phyloP scores from a whole-genome alignment of 1,140 invertebrate species.

The Lucilia sericata region DNA sequence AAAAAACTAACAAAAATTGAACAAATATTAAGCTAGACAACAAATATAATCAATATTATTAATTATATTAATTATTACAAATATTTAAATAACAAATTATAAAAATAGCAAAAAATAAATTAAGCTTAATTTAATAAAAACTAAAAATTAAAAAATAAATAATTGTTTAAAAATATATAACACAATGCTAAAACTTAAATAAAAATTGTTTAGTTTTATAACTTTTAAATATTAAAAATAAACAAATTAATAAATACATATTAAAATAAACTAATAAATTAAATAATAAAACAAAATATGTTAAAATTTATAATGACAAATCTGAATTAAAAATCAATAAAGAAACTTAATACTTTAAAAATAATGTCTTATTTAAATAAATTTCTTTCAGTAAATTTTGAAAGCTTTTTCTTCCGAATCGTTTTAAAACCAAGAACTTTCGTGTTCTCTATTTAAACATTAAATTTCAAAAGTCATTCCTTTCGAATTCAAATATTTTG shows the following conservation, averaged over 20 bases:
- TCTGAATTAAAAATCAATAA: slow-evolving; percentile 9
- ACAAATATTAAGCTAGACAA: slow-evolving; percentile 55
- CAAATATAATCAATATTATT: slow-evolving; percentile 52
- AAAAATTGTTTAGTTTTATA: slow-evolving; percentile 41
- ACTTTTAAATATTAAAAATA: neutral
- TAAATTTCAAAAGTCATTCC: too few species aligned
- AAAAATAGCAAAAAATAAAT: neutral
- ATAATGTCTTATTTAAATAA: neutral
- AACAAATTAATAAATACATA: neutral
- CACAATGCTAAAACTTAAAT: too few species aligned
- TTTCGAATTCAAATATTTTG: too few species aligned
- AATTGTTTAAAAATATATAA: slow-evolving; percentile 33
- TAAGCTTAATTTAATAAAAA: slow-evolving; percentile 47
- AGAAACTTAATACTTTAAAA: neutral
- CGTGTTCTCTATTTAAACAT: too few species aligned
- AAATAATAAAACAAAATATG: slow-evolving; percentile 26
- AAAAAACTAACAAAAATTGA: slow-evolving; percentile 47
- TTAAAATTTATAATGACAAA: slow-evolving; percentile 28
- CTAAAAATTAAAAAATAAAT: neutral
- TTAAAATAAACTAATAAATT: neutral
- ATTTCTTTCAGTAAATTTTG: too few species aligned
- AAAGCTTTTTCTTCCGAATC: too few species aligned
- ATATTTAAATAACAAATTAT: slow-evolving; percentile 57
- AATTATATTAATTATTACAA: slow-evolving; percentile 18
- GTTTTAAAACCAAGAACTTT: too few species aligned